Evolutionary conservation across 92 coral and sea anemone genomes (phyloP), one percentile per base, ranked within the genome.

Genomic region (Zoanthus sansibaricus): DNA sequence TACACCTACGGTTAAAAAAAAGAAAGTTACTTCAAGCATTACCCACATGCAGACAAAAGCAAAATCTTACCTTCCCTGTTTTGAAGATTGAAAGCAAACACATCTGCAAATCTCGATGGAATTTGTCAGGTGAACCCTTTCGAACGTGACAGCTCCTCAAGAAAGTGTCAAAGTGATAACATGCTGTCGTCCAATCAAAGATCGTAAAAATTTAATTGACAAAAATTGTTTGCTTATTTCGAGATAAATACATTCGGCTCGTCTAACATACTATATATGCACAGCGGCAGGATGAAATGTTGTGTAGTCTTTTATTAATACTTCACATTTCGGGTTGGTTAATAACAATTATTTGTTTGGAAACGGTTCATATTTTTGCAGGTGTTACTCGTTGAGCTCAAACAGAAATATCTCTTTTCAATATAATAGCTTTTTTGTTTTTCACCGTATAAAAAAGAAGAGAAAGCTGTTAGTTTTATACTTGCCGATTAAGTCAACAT

Each of bases 41-140:
- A 80, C 3, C 51, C 48, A 46, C 49, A 45, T 44, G 13, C 12
- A 8, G 75, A n/a, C 58, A 80, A 52, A 66, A 46, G 47, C 13
- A 14, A 25, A 30, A 45, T 72, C 85, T 64, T 80, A 80, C 85
- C 85, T 80, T 80, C 31, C 46, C 66, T 66, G 21, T 20, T 62
- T 18, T 80, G 85, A 52, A 80, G 64, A 64, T 66, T 74, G 85
- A 80, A 47, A 62, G 59, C 75, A 80, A 80, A 80, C 85, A 80
- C 85, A 80, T 80, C 85, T 80, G 85, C 59, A 80, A 67, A 64
- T 66, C 75, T 80, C 18, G 75, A 45, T 64, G 74, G 75, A 80
- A 80, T 12, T 80, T 80, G 85, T 80, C 85, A 80, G 85, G 66
- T 80, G 75, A 80, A 80, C 85, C 42, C 85, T 64, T 80, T 47